These are phyloP conservation scores for Anguilla pacifica DNA, from an alignment of 2,797 vertebrate genomes.

Conservation along the genomic window DNA sequence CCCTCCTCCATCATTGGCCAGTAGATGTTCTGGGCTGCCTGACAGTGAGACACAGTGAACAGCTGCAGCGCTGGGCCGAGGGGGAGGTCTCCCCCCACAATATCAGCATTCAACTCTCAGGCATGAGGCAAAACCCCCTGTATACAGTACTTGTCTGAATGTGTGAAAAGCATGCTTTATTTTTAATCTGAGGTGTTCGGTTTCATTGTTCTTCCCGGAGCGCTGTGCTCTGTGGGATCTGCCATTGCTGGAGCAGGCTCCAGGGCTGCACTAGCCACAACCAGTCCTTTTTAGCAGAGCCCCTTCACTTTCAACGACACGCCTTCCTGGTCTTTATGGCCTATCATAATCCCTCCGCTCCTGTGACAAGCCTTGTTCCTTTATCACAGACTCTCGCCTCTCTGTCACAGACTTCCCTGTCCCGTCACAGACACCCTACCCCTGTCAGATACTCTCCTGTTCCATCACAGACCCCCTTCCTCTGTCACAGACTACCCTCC, in stretches of 20 bases:
- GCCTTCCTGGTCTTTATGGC: not conserved
- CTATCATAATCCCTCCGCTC: not conserved
- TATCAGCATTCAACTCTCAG: conserved; percentile 40
- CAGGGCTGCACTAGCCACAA: not conserved
- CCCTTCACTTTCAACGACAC: not conserved
- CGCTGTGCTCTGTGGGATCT: conserved; percentile 3
- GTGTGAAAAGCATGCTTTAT: conserved; percentile 15
- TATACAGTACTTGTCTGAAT: conserved; percentile 1
- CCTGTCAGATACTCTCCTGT: conserved; percentile 43
- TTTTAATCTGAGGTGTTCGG: conserved; percentile 2
- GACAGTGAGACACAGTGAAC: conserved; percentile 71
- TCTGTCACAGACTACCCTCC: conserved; percentile 44
- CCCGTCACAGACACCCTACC: conserved; percentile 40
- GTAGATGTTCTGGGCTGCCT: conserved; percentile 52
- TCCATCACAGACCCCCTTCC: conserved; percentile 54
- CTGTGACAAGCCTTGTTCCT: conserved; percentile 1
- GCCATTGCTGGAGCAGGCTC: not conserved
- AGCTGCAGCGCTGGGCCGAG: conserved; percentile 64
- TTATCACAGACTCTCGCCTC: conserved; percentile 45
- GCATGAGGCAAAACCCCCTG: not conserved
- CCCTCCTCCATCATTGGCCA: conserved; percentile 61
- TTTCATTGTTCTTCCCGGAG: conserved; percentile 13
- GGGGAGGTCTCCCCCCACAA: conserved; percentile 44
- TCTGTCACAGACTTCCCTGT: conserved; percentile 59
- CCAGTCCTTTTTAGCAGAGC: not conserved